These are phyloP conservation scores for Phallusia fumigata DNA, from an alignment of 23 tunicate species.

Conservation along the genomic window DNA sequence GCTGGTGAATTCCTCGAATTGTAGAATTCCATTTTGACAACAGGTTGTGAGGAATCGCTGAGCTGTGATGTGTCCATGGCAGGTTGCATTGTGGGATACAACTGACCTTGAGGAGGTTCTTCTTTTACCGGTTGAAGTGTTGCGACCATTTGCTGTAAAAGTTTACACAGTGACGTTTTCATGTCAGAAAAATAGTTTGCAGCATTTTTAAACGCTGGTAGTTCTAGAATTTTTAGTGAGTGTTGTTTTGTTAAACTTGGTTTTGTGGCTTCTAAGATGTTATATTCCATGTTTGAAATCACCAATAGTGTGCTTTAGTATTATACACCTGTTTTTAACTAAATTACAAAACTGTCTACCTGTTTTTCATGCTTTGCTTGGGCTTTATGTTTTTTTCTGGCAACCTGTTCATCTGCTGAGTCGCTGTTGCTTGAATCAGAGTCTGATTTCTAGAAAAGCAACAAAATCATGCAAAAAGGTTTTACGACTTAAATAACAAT, in stretches of 20 bases:
- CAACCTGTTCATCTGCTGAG: slow-evolving; percentile 19
- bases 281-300: too few species aligned
- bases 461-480: background rate
- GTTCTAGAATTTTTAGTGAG: too few species aligned
- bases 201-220: too few species aligned
- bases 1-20: slow-evolving; percentile 29
- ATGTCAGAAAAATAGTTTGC: too few species aligned
- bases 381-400: slow-evolving; percentile 7
- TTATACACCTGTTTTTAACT: background rate
- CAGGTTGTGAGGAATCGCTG: slow-evolving; percentile 24
- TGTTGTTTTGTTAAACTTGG: too few species aligned
- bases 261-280: too few species aligned
- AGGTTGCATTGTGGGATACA: background rate
- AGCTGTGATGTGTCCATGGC: background rate
- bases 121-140: slow-evolving; percentile 41
- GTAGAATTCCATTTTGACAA: slow-evolving; percentile 53
- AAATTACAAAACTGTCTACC: background rate
- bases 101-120: background rate
- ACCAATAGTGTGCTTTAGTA: background rate
- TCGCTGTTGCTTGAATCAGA: slow-evolving; percentile 75
- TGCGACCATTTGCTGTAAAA: slow-evolving; percentile 33
- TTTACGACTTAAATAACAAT: too few species aligned
- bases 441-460: slow-evolving; percentile 45
- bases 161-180: too few species aligned
- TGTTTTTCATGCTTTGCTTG: background rate